Percentiles rank a stretch among this genome's conserved stretches.
Evolutionary conservation across 2,113 vertebrate species (phyloP).

Genomic region (Campylorhamphus procurvoides): DNA sequence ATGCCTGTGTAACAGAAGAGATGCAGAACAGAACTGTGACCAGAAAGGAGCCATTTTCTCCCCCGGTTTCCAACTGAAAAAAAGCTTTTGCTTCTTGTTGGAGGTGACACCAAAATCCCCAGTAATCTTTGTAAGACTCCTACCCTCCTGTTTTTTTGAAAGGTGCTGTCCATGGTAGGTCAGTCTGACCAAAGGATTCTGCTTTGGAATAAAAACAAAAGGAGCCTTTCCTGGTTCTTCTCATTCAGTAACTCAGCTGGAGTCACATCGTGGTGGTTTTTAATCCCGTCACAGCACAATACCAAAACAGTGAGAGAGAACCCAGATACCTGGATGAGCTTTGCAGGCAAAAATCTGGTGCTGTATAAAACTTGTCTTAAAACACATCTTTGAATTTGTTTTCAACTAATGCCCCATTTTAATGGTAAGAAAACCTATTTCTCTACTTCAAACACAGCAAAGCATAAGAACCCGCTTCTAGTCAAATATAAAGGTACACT

Average conservation of each 20-base stretch:
- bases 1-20: background rate
- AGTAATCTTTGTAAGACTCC: background rate
- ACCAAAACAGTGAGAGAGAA: background rate
- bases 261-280: rapidly evolving
- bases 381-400: background rate
- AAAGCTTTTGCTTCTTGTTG: background rate
- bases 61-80: background rate
- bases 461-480: background rate
- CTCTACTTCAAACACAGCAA: background rate
- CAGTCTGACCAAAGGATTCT: background rate
- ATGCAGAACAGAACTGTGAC: background rate
- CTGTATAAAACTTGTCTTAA: background rate
- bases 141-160: background rate
- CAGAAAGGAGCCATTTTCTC: background rate
- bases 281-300: background rate
- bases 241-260: background rate
- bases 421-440: background rate
- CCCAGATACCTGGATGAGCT: background rate
- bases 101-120: background rate
- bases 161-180: background rate
- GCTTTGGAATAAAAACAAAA: background rate
- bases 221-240: background rate
- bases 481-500: background rate
- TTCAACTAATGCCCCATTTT: background rate
- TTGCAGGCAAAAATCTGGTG: background rate